A percentile compares a stretch with the other conserved stretches of the same genome.
Evolutionary conservation across 2,797 vertebrate genomes (phyloP).

Genomic region (Sitta carolinensis): DNA sequence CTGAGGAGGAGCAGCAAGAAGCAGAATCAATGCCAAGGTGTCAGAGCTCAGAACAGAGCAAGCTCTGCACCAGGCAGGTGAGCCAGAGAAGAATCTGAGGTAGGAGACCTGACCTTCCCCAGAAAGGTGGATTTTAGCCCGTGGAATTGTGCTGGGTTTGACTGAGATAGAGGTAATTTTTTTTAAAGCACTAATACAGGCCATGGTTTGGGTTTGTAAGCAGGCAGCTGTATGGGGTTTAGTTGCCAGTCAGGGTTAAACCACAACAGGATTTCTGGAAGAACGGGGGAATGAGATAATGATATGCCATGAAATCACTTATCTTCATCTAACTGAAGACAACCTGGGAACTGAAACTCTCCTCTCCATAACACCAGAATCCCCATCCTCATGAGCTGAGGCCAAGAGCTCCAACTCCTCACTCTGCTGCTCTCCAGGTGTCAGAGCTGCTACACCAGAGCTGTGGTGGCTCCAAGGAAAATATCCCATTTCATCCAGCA

Average conservation of each 20-base stretch:
- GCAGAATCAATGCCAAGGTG: not conserved
- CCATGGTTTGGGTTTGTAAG: not conserved
- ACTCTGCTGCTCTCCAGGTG: accelerated
- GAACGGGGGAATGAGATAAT: accelerated
- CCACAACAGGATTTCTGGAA: not conserved
- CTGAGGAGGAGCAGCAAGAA: not conserved
- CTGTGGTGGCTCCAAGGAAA: accelerated
- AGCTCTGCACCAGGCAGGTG: not conserved
- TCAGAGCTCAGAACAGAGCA: not conserved
- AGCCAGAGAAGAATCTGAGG: accelerated
- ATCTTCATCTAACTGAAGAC: not conserved
- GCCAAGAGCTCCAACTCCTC: accelerated
- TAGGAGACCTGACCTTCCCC: not conserved
- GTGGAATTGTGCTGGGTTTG: not conserved
- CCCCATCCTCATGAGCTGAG: not conserved
- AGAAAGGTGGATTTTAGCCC: not conserved
- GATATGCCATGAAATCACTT: not conserved
- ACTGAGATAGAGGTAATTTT: accelerated
- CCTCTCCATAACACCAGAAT: accelerated
- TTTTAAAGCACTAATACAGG: accelerated
- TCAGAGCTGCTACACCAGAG: not conserved
- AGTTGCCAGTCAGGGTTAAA: not conserved
- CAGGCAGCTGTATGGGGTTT: accelerated
- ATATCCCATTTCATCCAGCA: not conserved
- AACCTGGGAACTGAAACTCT: not conserved